Evolutionary conservation across 1,140 invertebrate species (phyloP).

Genomic region (Penaeus vannamei): DNA sequence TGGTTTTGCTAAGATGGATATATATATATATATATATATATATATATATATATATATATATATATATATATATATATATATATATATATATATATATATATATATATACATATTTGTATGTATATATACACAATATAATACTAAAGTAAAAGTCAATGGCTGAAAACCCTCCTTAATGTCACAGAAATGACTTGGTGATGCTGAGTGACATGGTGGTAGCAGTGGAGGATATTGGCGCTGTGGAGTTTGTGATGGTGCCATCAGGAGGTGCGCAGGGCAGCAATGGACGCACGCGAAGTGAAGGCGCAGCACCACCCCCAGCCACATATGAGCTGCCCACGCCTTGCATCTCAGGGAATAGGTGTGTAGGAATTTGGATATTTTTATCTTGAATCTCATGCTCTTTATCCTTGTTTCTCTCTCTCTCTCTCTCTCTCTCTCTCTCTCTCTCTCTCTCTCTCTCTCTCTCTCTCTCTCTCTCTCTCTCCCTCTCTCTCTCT

Average conservation of each 20-base stretch:
- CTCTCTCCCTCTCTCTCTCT: too few species aligned
- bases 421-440: too few species aligned
- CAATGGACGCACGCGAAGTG: slow-evolving; percentile 45
- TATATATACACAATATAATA: slow-evolving; percentile 27
- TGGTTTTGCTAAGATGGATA: slow-evolving; percentile 6
- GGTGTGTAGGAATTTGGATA: slow-evolving; percentile 45
- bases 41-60: slow-evolving; percentile 46
- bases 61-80: slow-evolving; percentile 41
- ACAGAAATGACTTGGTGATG: slow-evolving; percentile 82
- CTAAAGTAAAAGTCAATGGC: too few species aligned
- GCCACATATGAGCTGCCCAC: slow-evolving; percentile 64
- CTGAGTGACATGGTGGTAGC: slow-evolving; percentile 95
- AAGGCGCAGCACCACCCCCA: slow-evolving; percentile 43
- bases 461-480: too few species aligned
- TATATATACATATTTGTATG: background rate
- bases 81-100: slow-evolving; percentile 38
- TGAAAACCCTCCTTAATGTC: slow-evolving; percentile 22
- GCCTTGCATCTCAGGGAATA: slow-evolving; percentile 70
- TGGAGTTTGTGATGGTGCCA: slow-evolving; percentile 79
- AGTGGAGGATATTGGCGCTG: slow-evolving; percentile 89
- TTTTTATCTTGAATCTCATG: background rate
- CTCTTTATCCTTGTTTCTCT: too few species aligned
- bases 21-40: slow-evolving; percentile 51
- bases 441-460: too few species aligned
- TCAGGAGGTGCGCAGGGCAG: slow-evolving; percentile 57